A percentile compares a stretch with the other conserved stretches of the same genome.
Conservation (phyloP, 2,888 invertebrate genomes). For the Pristionchus mayeri region DNA sequence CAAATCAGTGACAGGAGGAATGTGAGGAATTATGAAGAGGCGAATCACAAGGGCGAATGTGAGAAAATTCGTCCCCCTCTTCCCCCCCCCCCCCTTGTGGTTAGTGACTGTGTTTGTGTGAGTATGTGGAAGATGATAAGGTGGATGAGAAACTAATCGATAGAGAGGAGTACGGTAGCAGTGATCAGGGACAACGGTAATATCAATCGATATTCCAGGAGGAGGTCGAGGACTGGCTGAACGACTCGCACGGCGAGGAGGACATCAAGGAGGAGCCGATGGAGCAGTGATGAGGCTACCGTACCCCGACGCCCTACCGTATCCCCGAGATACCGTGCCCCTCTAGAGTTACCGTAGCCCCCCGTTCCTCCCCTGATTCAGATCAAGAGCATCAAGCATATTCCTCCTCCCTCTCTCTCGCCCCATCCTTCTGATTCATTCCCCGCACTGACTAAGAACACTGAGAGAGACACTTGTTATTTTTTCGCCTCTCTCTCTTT, state of each 20-base stretch:
- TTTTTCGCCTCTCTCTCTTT: neutral
- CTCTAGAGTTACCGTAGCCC: neutral
- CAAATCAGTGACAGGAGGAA: neutral
- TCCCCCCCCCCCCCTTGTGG: neutral
- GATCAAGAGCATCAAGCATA: too few species aligned
- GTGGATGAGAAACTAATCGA: neutral
- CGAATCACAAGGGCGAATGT: neutral
- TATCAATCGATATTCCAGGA: constrained; percentile 12
- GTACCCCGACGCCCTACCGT: too few species aligned
- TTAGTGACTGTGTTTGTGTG: neutral
- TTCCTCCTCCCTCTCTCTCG: neutral
- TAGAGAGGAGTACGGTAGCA: neutral
- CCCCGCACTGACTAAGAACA: constrained; percentile 18
- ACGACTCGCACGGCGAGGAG: constrained; percentile 27
- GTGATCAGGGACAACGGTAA: constrained; percentile 8
- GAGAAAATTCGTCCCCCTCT: too few species aligned
- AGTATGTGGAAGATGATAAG: neutral
- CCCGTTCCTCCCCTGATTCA: neutral
- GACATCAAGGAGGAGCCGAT: constrained; percentile 40
- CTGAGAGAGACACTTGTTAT: constrained; percentile 25
- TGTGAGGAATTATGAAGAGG: constrained; percentile 10
- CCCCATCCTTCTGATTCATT: neutral
- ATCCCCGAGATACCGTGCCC: too few species aligned
- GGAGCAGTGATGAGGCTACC: too few species aligned
- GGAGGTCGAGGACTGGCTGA: constrained; percentile 50